Percentiles rank a stretch among this genome's conserved stretches.
Conservation (phyloP, 2,113 vertebrate species). For the Myrmophylax atrothorax region DNA sequence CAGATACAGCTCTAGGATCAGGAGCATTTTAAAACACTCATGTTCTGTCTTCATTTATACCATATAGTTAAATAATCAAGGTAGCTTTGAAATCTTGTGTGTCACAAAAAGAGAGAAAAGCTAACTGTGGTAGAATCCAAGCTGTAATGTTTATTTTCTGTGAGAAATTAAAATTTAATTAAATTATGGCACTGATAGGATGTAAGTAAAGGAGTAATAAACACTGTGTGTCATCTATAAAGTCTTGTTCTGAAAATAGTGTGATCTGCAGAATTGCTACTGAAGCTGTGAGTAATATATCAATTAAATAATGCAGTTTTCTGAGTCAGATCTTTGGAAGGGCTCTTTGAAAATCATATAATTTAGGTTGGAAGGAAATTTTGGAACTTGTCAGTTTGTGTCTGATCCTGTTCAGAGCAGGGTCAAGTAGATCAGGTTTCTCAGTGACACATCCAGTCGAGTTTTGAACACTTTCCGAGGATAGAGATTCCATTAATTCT, state of each 20-base stretch:
- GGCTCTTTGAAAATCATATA: background rate
- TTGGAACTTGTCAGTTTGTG: background rate
- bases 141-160: background rate
- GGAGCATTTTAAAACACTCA: background rate
- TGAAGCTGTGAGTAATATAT: background rate
- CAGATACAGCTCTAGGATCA: background rate
- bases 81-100: background rate
- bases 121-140: background rate
- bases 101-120: background rate
- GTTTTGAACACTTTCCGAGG: background rate
- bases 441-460: background rate
- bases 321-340: background rate
- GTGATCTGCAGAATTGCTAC: background rate
- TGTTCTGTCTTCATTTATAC: background rate
- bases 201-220: background rate
- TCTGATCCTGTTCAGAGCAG: background rate
- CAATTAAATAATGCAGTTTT: background rate
- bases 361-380: background rate
- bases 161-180: background rate
- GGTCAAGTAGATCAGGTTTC: background rate
- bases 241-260: background rate
- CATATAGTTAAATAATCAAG: background rate
- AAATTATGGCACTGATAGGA: background rate
- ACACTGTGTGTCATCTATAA: background rate
- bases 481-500: background rate